Evolutionary conservation across 2,113 vertebrate species (phyloP).

Genomic region (Indicator maculatus): DNA sequence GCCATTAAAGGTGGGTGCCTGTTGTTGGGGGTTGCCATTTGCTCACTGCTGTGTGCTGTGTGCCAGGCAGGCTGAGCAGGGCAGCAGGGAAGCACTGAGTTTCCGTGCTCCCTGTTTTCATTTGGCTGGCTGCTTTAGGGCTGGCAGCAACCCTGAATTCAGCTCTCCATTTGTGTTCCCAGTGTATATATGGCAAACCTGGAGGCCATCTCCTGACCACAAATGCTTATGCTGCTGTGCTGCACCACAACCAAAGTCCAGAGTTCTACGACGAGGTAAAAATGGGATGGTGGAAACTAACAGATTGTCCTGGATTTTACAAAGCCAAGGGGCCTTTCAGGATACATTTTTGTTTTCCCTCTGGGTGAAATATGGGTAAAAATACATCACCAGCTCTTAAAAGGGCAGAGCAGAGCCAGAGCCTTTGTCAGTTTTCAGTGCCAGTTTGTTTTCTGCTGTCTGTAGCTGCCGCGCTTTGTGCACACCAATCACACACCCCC

Average conservation of each 20-base stretch:
- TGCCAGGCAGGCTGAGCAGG: neutral
- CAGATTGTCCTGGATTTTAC: neutral
- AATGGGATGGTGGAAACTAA: neutral
- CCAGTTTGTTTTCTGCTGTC: slow-evolving; percentile 14
- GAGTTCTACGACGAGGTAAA: slow-evolving; percentile 98
- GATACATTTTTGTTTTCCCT: neutral
- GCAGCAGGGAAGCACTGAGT: neutral
- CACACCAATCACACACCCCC: slow-evolving; percentile 41
- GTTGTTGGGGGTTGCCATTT: rapidly evolving
- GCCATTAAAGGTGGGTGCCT: slow-evolving; percentile 83
- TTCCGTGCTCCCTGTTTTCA: neutral
- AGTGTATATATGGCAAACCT: slow-evolving; percentile 96
- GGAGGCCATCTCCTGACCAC: slow-evolving; percentile 85
- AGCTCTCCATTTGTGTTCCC: slow-evolving; percentile 43
- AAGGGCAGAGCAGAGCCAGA: neutral
- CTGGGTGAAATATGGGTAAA: neutral
- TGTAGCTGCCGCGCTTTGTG: slow-evolving; percentile 49
- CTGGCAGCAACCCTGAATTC: neutral
- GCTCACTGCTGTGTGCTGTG: neutral
- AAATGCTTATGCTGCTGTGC: slow-evolving; percentile 82
- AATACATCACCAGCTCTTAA: neutral
- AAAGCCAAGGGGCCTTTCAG: neutral
- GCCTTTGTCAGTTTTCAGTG: slow-evolving; percentile 13
- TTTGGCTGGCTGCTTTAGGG: neutral
- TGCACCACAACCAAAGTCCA: slow-evolving; percentile 95